Base-by-base conservation (phyloP, 2,888 invertebrate genomes). In the Magallana nippona region DNA sequence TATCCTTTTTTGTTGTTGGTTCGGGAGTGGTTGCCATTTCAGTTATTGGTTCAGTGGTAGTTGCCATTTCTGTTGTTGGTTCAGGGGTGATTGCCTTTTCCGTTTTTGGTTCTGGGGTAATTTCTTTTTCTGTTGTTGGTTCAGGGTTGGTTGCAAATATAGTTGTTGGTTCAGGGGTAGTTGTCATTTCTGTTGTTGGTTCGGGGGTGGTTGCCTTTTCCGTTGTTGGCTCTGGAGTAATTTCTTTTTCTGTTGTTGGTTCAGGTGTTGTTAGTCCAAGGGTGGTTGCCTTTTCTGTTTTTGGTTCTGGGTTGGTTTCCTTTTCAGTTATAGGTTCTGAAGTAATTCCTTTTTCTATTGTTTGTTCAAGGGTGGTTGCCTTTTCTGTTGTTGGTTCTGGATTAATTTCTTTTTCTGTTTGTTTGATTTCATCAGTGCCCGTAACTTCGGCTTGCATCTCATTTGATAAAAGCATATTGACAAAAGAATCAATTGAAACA, bases 391-490 rank as follows among this genome's bases (percentile, higher is more conserved):
- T 44, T 44, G 0, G 5, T 44, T 3, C 44, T 5, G 44, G 5
- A 8, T 3, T 44, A 44, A 5, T 44, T n/a, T 0, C n/a, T 10
- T n/a, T 17, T 60, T 19, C 22, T 22, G 2, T 71, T 13, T 15
- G 22, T 27, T 27, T 2, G 3, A 27, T 13, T 10, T 32, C 27
- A 27, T 71, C 27, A 13, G 10, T 27, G 2, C 5, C 32, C 13
- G 19, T 71, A 13, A 71, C 71, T 27, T 71, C 27, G 32, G 22
- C 71, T 22, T 71, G 19, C 15, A 71, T 15, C 32, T 71, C 17
- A 13, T 71, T 32, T 71, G 71, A 32, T 32, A 71, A 71, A 22
- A 71, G 22, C 71, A 71, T 71, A 32, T 71, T 27, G 5, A 71
- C 27, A 71, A 71, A 71, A 0, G 71, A 71, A 15, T 71, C 71